Conservation (phyloP, 1,140 invertebrate genomes). For the Ruditapes philippinarum region DNA sequence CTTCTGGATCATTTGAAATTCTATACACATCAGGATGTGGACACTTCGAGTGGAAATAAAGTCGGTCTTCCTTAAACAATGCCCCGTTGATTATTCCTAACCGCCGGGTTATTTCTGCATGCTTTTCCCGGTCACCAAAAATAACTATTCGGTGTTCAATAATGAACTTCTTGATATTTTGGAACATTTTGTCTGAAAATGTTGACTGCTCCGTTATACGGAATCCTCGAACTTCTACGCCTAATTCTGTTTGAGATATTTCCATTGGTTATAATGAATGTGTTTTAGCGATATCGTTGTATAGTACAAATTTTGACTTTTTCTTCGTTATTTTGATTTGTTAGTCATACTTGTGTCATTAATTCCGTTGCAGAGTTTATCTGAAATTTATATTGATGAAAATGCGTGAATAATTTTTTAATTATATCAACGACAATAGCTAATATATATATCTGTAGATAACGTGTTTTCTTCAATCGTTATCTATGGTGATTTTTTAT, state of each 20-base stretch:
- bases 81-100: background rate
- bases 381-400: too few relatives aligned
- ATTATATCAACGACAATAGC: too few relatives aligned
- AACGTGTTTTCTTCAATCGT: too few relatives aligned
- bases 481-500: too few relatives aligned
- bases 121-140: background rate
- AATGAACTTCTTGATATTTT: background rate
- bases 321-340: too few relatives aligned
- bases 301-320: too few relatives aligned
- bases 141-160: background rate
- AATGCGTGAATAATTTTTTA: too few relatives aligned
- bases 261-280: too few relatives aligned
- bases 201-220: background rate
- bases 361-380: too few relatives aligned
- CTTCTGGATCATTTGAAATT: background rate
- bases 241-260: background rate
- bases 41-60: background rate
- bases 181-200: background rate
- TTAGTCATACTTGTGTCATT: too few relatives aligned
- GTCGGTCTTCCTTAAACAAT: background rate
- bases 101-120: background rate
- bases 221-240: background rate
- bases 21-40: background rate
- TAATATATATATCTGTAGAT: too few relatives aligned
- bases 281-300: too few relatives aligned